Conservation (phyloP, 2,888 invertebrate species). For the Ectemnius lituratus region DNA sequence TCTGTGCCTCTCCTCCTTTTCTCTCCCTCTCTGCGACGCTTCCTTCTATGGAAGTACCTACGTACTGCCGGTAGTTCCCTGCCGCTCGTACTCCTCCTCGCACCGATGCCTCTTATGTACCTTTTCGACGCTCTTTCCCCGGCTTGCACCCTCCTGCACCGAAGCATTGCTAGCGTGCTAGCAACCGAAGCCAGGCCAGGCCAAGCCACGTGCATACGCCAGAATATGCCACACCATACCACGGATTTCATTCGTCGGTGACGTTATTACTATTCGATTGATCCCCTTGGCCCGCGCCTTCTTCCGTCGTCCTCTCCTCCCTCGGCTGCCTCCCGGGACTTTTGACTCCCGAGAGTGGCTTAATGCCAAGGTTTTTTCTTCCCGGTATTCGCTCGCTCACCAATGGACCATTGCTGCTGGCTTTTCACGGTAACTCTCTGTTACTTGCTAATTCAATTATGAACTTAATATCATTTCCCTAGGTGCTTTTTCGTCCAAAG, state of each 20-base stretch:
- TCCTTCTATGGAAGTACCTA: background rate
- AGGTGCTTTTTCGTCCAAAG: no score
- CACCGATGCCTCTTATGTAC: slow-evolving; percentile 52
- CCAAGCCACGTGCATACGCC: slow-evolving; percentile 36
- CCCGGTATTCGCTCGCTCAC: background rate
- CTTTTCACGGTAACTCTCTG: no score
- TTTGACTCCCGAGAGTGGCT: slow-evolving; percentile 18
- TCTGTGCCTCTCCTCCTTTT: slow-evolving; percentile 20
- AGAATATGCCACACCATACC: slow-evolving; percentile 15
- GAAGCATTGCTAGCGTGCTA: background rate
- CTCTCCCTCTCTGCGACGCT: background rate
- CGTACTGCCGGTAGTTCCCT: background rate
- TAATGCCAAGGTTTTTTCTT: background rate
- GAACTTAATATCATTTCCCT: no score
- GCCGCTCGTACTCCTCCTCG: slow-evolving; percentile 19
- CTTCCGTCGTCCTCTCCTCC: background rate
- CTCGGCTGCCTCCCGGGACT: background rate
- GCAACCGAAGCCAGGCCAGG: slow-evolving; percentile 11
- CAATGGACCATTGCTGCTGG: no score
- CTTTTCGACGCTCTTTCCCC: slow-evolving; percentile 44
- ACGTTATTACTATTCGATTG: slow-evolving; percentile 54
- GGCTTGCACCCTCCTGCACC: slow-evolving; percentile 31
- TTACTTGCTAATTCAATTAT: no score
- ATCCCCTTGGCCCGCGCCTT: slow-evolving; percentile 25
- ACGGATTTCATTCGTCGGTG: slow-evolving; percentile 44